phyloP scores from a whole-genome alignment of 1,140 invertebrate genomes.

The Leptinotarsa lineolata region DNA sequence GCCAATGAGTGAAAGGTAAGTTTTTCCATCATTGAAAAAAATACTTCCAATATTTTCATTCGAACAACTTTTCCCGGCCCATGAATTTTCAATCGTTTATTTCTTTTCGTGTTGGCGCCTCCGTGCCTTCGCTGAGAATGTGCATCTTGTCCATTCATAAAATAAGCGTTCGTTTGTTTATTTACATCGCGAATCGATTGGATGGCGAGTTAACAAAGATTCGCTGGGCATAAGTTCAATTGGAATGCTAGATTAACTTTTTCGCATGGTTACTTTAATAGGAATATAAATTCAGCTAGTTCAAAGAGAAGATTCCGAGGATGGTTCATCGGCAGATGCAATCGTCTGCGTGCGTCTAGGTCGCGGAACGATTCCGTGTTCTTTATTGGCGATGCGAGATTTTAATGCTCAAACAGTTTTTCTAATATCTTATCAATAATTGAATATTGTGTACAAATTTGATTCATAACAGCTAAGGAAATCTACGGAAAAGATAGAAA shows the following conservation, averaged over 20 bases:
- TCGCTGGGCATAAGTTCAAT: slow-evolving; percentile 5
- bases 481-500: no score
- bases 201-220: background rate
- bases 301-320: slow-evolving; percentile 8
- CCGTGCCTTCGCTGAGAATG: slow-evolving; percentile 10
- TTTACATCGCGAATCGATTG: slow-evolving; percentile 12
- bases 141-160: slow-evolving; percentile 22
- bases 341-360: background rate
- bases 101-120: slow-evolving; percentile 17
- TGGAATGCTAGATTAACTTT: slow-evolving; percentile 8
- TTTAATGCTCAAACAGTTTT: no score
- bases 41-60: no score
- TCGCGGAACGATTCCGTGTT: no score
- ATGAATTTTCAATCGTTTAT: slow-evolving; percentile 11
- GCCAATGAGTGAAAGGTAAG: no score
- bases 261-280: slow-evolving; percentile 1
- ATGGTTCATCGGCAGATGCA: background rate
- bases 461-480: no score
- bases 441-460: no score
- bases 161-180: slow-evolving; percentile 21
- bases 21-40: no score
- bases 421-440: no score
- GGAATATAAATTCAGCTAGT: slow-evolving; percentile 8
- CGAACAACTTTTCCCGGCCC: background rate
- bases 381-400: no score